Evolutionary conservation across 2,888 invertebrate species (phyloP), one percentile per base, ranked within the genome.

Genomic region (Caenorhabditis parvicauda): DNA sequence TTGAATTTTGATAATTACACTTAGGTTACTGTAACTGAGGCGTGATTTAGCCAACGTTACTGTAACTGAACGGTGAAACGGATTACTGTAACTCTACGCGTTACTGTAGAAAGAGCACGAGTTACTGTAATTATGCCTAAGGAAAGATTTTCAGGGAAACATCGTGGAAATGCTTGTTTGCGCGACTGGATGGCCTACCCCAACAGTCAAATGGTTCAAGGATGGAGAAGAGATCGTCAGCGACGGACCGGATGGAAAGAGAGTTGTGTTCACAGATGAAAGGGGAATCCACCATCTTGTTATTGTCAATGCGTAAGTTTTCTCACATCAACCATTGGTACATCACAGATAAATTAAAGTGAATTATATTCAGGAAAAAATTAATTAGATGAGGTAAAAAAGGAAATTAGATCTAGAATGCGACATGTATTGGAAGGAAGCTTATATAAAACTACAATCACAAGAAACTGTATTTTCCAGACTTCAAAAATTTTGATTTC

Each of bases 131-230:
- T n/a, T n/a, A 39, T n/a, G 35, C 19, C 28, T 48, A 25, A 37
- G 52, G 44, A 38, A 45, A 45, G 50, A 51, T 41, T 7, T 65
- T n/a, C 70, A 80, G 72, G 81, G 81, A 43, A 70, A 67, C 42
- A 67, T 80, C 25, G 81, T 82, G n/a, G 78, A 79, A 41, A 77
- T 84, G 71, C 76, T 81, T 60, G 82, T 83, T 57, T 74, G 76
- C 58, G 79, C 83, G 6, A 72, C 72, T 2, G 84, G 83, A 28
- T 68, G 69, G 44, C 83, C 83, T 9, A 75, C 71, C 17, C 83
- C 83, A 24, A 81, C 78, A 3, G 78, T 84, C 35, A 75, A 75
- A 54, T 84, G 84, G 84, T 79, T 75, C 49, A 77, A 76, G 55
- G 70, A 80, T 62, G 77, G 76, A 39, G 59, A 72, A 48, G 77